Base-by-base conservation (phyloP, 2,113 vertebrate genomes). In the Origma solitaria region DNA sequence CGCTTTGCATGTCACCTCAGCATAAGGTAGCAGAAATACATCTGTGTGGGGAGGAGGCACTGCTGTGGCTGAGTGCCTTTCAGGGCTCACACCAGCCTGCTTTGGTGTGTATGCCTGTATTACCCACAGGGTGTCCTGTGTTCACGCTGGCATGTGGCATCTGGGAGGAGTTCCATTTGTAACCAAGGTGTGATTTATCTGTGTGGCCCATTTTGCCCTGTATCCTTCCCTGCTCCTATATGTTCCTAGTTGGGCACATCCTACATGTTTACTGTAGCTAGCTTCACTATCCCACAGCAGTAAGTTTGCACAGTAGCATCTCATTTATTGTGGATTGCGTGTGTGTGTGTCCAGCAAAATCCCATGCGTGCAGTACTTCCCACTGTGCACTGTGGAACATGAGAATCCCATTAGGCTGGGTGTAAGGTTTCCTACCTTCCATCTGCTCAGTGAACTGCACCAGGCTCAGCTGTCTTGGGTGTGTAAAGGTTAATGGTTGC, bases 401-500 rank as follows among this genome's bases (percentile, higher is more conserved):
- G 58, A 87, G 81, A 91, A 89, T 79, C 53, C 31, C 65, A 61
- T 85, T 80, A 89, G 71, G 8, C 31, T 79, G 40, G 1, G 4
- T 89, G 47, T 86, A 91, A 91, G 23, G 50, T 94, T 95, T 91
- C 89, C 57, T 21, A 4, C 65, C 65, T 94, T 84, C 86, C 78
- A 60, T 96, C 81, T 96, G 57, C 81, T 87, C 65, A 23, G 57
- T 82, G 61, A 76, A 61, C 53, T 68, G 73, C 53, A 89, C 21
- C 64, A 76, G 91, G 45, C 84, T 79, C 72, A 87, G 77, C 53
- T 92, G 77, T 54, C 61, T 64, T 60, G 60, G 69, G 11, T 2
- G 1, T 51, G 10, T 51, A 35, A 72, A 91, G 73, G 69, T 87
- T 94, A 87, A 92, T 64, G 57, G 49, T 53, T 79, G 28, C 38